These are phyloP conservation scores for Eurypyga helias DNA, from an alignment of 2,113 vertebrate genomes.

Conservation along the genomic window DNA sequence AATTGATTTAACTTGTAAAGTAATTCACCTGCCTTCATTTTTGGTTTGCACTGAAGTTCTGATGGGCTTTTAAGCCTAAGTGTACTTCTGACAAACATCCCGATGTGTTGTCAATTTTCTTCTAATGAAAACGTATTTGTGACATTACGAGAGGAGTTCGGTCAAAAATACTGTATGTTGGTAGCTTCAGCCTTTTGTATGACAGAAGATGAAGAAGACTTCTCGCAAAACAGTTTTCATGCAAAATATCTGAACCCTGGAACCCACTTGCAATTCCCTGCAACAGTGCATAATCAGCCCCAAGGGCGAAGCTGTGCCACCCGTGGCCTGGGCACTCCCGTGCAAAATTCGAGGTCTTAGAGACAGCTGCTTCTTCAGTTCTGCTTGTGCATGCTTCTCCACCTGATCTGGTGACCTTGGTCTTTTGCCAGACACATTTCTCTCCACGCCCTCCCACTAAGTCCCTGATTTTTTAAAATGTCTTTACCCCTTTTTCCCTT, in stretches of 20 bases:
- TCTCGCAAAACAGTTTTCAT: neutral
- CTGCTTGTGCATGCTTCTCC: neutral
- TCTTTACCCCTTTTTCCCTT: neutral
- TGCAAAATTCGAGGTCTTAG: neutral
- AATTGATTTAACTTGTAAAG: neutral
- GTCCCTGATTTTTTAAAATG: neutral
- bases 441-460: neutral
- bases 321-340: fast-evolving
- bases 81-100: neutral
- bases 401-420: neutral
- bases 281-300: neutral
- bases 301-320: neutral
- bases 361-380: neutral
- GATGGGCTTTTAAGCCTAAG: neutral
- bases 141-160: neutral
- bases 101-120: neutral
- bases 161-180: neutral
- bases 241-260: neutral
- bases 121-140: neutral
- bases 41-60: neutral
- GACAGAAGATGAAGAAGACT: neutral
- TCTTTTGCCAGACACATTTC: neutral
- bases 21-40: neutral
- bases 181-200: neutral
- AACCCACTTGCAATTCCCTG: neutral